phyloP scores from a whole-genome alignment of 1,140 invertebrate species.

The Trinorchestia longiramus region DNA sequence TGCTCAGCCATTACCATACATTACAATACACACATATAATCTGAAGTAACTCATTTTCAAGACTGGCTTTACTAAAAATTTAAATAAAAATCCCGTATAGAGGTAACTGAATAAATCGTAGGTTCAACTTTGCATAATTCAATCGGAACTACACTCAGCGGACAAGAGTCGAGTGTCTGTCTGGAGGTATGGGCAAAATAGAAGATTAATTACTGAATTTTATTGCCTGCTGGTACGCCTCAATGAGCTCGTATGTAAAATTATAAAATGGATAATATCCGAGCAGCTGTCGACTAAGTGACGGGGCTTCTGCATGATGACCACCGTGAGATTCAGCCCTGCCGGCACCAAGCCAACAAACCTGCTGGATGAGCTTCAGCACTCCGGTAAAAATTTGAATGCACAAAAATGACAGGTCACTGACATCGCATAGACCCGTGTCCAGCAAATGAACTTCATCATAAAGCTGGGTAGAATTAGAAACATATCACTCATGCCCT shows the following conservation, averaged over 20 bases:
- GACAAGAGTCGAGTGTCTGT: neutral
- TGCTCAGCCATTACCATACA: too few species aligned
- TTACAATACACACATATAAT: neutral
- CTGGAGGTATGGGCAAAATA: neutral
- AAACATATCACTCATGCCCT: neutral
- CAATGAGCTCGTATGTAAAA: slow-evolving; percentile 8
- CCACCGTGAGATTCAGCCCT: neutral
- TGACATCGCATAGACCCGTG: neutral
- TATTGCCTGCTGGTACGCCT: neutral
- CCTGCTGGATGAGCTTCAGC: neutral
- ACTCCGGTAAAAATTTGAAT: neutral
- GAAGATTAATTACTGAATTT: neutral
- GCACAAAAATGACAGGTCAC: neutral
- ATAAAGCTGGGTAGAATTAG: neutral
- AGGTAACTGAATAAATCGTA: neutral
- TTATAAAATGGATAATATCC: neutral
- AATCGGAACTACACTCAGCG: neutral
- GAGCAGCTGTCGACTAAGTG: neutral
- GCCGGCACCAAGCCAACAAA: neutral
- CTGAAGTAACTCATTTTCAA: too few species aligned
- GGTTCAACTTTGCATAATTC: neutral
- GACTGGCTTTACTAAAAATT: neutral
- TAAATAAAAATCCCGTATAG: neutral
- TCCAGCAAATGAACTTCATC: neutral
- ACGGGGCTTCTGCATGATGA: neutral